phyloP scores from a whole-genome alignment of 2,888 invertebrate species.

The Timema podura region DNA sequence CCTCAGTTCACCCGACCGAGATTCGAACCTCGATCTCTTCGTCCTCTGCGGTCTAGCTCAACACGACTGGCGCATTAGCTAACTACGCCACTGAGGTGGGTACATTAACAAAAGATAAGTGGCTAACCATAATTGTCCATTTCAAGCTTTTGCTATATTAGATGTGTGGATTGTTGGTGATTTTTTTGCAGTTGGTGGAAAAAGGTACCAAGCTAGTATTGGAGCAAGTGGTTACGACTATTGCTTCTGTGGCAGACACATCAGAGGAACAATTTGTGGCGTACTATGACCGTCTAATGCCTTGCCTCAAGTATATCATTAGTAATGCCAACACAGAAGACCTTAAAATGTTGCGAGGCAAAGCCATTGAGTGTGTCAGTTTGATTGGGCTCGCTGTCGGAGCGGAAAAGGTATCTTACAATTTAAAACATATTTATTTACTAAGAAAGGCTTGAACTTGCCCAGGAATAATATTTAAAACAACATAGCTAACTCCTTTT shows the following conservation, averaged over 20 bases:
- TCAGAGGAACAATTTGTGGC: constrained; percentile 92
- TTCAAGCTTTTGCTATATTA: too few relatives aligned
- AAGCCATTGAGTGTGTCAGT: constrained; percentile 98
- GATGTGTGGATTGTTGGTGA: neutral
- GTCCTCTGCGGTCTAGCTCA: too few relatives aligned
- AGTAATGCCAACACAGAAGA: constrained; percentile 87
- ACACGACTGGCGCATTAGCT: too few relatives aligned
- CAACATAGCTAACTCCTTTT: too few relatives aligned
- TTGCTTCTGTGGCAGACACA: constrained; percentile 97
- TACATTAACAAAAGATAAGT: too few relatives aligned
- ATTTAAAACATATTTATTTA: too few relatives aligned
- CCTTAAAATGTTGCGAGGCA: constrained; percentile 87
- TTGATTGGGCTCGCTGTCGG: constrained; percentile 73
- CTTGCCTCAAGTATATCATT: constrained; percentile 95
- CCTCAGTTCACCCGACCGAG: too few relatives aligned
- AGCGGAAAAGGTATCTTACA: constrained; percentile 41
- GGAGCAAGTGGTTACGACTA: constrained; percentile 97
- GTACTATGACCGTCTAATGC: constrained; percentile 93
- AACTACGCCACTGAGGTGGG: too few relatives aligned
- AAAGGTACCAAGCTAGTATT: constrained; percentile 93
- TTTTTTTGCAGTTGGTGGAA: constrained; percentile 64
- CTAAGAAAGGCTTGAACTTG: too few relatives aligned
- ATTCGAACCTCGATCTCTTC: too few relatives aligned
- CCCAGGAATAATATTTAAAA: too few relatives aligned
- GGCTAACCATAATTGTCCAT: too few relatives aligned